Evolutionary conservation across 2,888 invertebrate genomes (phyloP).

Genomic region (Lingula anatina): DNA sequence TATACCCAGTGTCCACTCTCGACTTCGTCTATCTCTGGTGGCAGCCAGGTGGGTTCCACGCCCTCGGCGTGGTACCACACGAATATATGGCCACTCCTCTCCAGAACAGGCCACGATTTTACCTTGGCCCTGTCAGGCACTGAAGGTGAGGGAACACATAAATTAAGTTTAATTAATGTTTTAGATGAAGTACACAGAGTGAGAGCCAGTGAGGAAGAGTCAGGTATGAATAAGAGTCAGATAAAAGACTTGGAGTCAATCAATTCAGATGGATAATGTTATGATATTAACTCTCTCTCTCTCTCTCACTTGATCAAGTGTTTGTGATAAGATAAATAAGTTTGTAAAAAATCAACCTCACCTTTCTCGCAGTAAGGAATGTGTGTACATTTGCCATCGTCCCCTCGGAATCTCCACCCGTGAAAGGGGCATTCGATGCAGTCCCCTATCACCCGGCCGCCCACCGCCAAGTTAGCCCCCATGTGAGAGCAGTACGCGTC

Average conservation of each 20-base stretch:
- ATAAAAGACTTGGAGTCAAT: background rate
- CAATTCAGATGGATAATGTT: background rate
- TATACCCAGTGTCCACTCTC: conserved; percentile 60
- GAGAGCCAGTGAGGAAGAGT: conserved; percentile 1
- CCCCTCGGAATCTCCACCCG: conserved; percentile 74
- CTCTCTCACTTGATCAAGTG: too few relatives aligned
- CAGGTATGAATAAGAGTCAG: background rate
- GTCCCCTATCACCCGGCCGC: conserved; percentile 65
- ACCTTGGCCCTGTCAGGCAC: conserved; percentile 68
- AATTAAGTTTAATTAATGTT: background rate
- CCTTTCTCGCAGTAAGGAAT: conserved; percentile 69
- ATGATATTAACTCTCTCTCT: background rate
- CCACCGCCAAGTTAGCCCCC: conserved; percentile 79
- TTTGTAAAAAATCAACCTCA: conserved; percentile 31
- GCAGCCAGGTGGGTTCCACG: conserved; percentile 65
- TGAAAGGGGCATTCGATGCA: conserved; percentile 87
- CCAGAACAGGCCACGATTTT: conserved; percentile 65
- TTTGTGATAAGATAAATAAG: background rate
- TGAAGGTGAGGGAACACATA: conserved; percentile 39
- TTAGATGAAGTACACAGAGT: background rate
- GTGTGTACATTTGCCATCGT: conserved; percentile 67
- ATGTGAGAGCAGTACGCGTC: conserved; percentile 88
- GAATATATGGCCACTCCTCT: conserved; percentile 71
- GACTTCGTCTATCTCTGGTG: conserved; percentile 60
- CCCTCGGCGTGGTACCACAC: conserved; percentile 78